These are phyloP conservation scores for Ichneumoninae sp. DNA, from an alignment of 2,888 invertebrate species.

Conservation along the genomic window DNA sequence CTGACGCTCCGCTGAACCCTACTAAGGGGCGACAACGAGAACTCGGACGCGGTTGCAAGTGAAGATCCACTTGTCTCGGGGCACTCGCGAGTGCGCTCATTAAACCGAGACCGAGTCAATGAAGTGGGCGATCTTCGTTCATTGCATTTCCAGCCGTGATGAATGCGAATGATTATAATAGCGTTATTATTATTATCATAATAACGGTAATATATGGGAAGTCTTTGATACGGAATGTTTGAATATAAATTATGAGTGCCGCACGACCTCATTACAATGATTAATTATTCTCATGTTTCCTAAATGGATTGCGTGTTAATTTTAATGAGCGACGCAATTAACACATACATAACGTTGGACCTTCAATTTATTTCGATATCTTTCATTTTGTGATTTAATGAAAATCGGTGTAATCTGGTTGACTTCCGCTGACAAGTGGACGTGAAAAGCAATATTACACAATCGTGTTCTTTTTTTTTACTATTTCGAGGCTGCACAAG, in stretches of 20 bases:
- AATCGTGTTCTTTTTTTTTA: not conserved
- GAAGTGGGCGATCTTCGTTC: slow-evolving; percentile 73
- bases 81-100: slow-evolving; percentile 78
- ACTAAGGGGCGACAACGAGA: slow-evolving; percentile 57
- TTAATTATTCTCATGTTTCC: not conserved
- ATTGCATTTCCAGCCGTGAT: slow-evolving; percentile 49
- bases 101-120: slow-evolving; percentile 78
- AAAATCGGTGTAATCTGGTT: not conserved
- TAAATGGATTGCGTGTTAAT: not conserved
- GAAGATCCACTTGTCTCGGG: slow-evolving; percentile 75
- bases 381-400: not conserved
- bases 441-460: no score
- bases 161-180: slow-evolving; percentile 14
- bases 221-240: not conserved
- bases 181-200: not conserved
- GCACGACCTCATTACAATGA: not conserved
- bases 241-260: not conserved
- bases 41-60: slow-evolving; percentile 70
- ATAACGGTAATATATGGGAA: not conserved
- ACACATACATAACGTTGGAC: not conserved
- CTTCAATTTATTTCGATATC: not conserved
- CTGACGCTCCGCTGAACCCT: slow-evolving; percentile 62
- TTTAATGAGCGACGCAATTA: not conserved
- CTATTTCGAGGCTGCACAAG: not conserved
- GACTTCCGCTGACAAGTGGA: not conserved